Base-by-base conservation (phyloP, 2,113 vertebrate species). In the Egretta garzetta region DNA sequence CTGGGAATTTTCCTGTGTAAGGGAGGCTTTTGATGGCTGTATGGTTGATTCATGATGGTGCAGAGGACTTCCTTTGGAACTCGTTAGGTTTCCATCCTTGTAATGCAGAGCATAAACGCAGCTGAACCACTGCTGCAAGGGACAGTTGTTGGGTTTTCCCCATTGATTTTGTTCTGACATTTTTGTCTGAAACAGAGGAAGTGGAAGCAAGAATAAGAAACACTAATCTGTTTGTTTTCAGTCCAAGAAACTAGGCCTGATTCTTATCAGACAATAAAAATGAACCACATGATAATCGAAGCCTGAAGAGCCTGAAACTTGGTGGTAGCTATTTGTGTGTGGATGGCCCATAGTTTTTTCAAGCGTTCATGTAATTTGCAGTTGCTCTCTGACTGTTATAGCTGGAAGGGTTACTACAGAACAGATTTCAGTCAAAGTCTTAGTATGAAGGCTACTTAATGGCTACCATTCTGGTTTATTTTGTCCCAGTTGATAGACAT, bases 161-260 rank as follows among this genome's bases (percentile, higher is more conserved):
- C 15, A 16, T 13, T 37, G 43, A 43, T 88, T 91, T 71, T 81
- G 20, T 86, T 77, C n/a, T 86, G 68, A 80, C 23, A 56, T 88
- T 93, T 91, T 55, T 8, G 1, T 86, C 41, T 70, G 88, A 91
- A 95, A 74, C 33, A 83, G 45, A 86, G 75, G 33, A 94, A 88
- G 41, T 71, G 55, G 83, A 33, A 96, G 50, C 50, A 90, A 80
- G 39, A 93, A 70, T 27, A 23, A 80, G 67, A 92, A 94, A 59
- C 5, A 50, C 60, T 70, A 60, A 76, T 62, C 32, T 66, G 39
- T 75, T 81, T 76, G 37, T 41, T 92, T 95, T 83, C 59, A 50
- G 67, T 80, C 37, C 72, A 70, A 83, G 63, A 66, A 88, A 73
- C 17, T 56, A 41, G 47, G 63, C 0, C 0, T 83, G 67, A 80